Percentiles rank a stretch among this genome's conserved stretches.
Evolutionary conservation across 2,888 invertebrate species (phyloP).

Genomic region (Autographa pulchrina): DNA sequence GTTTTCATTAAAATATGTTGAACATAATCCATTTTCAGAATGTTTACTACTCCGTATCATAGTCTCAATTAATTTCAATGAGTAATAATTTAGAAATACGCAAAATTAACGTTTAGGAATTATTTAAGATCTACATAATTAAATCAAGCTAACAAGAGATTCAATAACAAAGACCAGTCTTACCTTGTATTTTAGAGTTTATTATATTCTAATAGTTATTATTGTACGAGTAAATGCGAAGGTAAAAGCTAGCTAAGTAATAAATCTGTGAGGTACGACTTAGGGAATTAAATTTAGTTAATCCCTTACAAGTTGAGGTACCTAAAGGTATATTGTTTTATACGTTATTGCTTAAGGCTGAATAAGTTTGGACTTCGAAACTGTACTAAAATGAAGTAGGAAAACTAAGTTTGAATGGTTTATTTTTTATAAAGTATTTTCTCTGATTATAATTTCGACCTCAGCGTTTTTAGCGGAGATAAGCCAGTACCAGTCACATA

Average conservation of each 20-base stretch:
- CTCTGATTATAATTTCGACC: no score
- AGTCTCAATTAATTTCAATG: no score
- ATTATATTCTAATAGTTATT: neutral
- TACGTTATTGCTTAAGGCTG: slow-evolving; percentile 17
- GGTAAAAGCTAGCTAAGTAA: slow-evolving; percentile 4
- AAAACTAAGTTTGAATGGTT: neutral
- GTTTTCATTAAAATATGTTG: no score
- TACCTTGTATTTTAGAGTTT: neutral
- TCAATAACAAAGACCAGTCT: neutral
- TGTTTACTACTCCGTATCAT: no score
- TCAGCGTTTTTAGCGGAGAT: no score
- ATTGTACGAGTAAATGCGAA: neutral
- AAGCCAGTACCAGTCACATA: no score
- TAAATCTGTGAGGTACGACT: slow-evolving; percentile 5
- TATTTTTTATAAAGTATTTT: neutral
- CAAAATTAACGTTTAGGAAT: no score
- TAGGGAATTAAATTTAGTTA: slow-evolving; percentile 17
- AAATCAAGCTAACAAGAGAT: neutral
- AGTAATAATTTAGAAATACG: no score
- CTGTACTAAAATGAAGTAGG: neutral
- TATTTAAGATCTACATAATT: neutral
- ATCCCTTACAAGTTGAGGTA: slow-evolving; percentile 13
- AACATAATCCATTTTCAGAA: no score
- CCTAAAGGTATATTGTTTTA: slow-evolving; percentile 25
- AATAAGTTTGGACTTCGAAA: neutral